A percentile compares a stretch with the other conserved stretches of the same genome.
phyloP scores from a whole-genome alignment of 2,888 invertebrate genomes.

The Nomada goodeniana region DNA sequence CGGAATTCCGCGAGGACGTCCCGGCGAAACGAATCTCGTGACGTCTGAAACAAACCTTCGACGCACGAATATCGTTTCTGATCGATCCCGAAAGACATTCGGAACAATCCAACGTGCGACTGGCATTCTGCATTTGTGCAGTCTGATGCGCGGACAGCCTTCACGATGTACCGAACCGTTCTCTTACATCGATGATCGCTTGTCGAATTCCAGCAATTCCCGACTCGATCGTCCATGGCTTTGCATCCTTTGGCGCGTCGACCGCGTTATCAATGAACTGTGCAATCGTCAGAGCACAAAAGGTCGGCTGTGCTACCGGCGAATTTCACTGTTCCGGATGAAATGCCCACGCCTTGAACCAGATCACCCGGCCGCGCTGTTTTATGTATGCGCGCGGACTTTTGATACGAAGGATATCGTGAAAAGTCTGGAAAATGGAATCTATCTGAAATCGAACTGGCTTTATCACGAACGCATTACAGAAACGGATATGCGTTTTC shows the following conservation, averaged over 20 bases:
- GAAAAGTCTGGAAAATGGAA: not conserved
- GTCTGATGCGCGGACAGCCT: constrained; percentile 1
- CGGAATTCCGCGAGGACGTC: not conserved
- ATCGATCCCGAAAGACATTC: constrained; percentile 26
- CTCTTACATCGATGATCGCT: not conserved
- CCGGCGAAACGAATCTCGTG: constrained; percentile 18
- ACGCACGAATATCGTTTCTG: not conserved
- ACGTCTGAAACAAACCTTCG: constrained; percentile 11
- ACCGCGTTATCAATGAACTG: constrained; percentile 36
- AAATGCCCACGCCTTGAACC: constrained; percentile 10
- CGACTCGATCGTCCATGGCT: constrained; percentile 29
- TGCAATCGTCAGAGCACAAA: constrained; percentile 33
- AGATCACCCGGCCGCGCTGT: not conserved
- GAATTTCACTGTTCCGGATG: constrained; percentile 46
- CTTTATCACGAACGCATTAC: not conserved
- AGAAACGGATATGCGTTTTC: not conserved
- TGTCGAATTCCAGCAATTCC: constrained; percentile 41
- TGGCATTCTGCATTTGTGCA: constrained; percentile 13
- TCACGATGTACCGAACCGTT: constrained; percentile 19
- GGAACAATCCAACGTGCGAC: not conserved
- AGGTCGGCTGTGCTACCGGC: constrained; percentile 32
- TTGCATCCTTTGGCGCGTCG: constrained; percentile 37
- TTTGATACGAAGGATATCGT: not conserved
- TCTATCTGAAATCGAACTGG: not conserved
- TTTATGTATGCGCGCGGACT: constrained; percentile 11